These are phyloP conservation scores for Operophtera brumata DNA, from an alignment of 2,888 invertebrate species.

Conservation along the genomic window DNA sequence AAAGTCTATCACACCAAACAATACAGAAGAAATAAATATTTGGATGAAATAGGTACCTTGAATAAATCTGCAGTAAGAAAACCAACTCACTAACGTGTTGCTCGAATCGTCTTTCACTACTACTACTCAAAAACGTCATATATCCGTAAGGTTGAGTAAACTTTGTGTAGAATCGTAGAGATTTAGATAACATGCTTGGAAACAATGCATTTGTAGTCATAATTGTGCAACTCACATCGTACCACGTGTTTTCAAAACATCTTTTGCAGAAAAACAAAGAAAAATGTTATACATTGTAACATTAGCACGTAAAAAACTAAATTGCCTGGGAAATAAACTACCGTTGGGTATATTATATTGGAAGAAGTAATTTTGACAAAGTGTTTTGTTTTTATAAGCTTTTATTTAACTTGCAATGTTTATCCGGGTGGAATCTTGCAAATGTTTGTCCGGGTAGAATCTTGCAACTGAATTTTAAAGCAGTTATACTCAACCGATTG, in stretches of 20 bases:
- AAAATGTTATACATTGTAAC: background rate
- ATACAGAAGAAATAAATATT: too few relatives aligned
- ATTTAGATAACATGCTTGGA: background rate
- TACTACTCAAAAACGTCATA: background rate
- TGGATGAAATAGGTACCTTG: too few relatives aligned
- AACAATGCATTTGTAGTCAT: conserved; percentile 5
- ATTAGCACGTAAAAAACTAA: background rate
- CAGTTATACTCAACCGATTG: too few relatives aligned
- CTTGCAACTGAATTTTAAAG: too few relatives aligned
- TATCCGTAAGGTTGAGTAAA: background rate
- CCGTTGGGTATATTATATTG: background rate
- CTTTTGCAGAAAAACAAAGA: background rate
- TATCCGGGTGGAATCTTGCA: too few relatives aligned
- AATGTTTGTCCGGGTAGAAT: too few relatives aligned
- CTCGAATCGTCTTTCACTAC: background rate
- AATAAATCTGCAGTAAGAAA: too few relatives aligned
- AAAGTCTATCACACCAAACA: too few relatives aligned
- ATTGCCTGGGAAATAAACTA: conserved; percentile 8
- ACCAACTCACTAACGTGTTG: background rate
- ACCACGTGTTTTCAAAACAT: background rate
- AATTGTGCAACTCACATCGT: conserved; percentile 2
- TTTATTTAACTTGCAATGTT: too few relatives aligned
- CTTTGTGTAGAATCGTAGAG: background rate
- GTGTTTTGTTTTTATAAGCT: too few relatives aligned
- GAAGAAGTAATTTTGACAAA: too few relatives aligned